Evolutionary conservation across 2,113 vertebrate genomes (phyloP).

Genomic region (Chionomys nivalis): DNA sequence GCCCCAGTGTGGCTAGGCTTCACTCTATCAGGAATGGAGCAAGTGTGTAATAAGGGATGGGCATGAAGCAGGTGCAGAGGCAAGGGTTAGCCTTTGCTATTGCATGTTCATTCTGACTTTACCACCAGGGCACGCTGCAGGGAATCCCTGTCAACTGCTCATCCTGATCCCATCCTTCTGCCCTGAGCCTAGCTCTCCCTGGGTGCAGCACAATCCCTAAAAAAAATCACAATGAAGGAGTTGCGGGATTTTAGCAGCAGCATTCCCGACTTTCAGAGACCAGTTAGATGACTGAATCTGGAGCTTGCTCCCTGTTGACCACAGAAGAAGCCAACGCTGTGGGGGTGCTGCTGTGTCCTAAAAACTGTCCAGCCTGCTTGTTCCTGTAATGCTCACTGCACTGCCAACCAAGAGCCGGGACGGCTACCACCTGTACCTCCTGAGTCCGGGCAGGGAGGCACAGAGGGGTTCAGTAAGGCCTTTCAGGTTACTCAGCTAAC

Average conservation of each 20-base stretch:
- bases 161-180: not conserved
- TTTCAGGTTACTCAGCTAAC: not conserved
- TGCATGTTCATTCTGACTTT: not conserved
- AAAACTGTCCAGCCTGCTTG: fast-evolving
- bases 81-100: not conserved
- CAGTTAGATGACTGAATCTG: not conserved
- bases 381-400: not conserved
- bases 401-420: too few relatives aligned
- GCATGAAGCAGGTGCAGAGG: not conserved
- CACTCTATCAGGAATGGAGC: not conserved
- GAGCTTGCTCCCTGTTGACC: fast-evolving
- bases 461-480: fast-evolving
- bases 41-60: fast-evolving
- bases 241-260: not conserved
- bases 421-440: fast-evolving
- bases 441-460: not conserved
- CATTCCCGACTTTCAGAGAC: not conserved
- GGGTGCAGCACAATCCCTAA: not conserved
- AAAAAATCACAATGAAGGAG: fast-evolving
- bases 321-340: fast-evolving
- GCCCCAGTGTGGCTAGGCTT: not conserved
- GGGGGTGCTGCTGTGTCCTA: not conserved
- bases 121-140: fast-evolving
- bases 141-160: too few relatives aligned
- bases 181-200: not conserved